Evolutionary conservation across 2,113 vertebrate species (phyloP), one percentile per base, ranked within the genome.

Genomic region (Microtus pennsylvanicus): DNA sequence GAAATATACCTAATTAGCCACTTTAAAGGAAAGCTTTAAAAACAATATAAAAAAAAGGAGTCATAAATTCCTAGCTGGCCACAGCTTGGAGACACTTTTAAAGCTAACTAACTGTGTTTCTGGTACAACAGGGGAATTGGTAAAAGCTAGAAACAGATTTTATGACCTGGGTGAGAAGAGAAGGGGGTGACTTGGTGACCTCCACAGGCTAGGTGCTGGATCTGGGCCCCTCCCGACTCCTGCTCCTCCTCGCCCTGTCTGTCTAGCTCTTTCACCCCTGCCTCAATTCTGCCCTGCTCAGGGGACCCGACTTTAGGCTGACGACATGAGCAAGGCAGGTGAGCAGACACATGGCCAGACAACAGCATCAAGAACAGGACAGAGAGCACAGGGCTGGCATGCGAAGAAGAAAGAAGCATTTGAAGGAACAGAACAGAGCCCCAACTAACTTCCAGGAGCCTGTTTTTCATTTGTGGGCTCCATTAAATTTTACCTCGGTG

Each of bases 61-160:
- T 91, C 97, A 97, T 98, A 98, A 97, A 97, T 97, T 97, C 97
- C 94, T 97, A 97, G 97, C 97, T 97, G 98, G 96, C 96, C 96
- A 96, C 86, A 96, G 89, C 93, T 97, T 95, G 93, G 89, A 98
- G 97, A 97, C 97, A 97, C 96, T 97, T 97, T 97, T 95, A 97
- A 97, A 97, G 97, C 97, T 97, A 98, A 97, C 96, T 98, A 98
- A 97, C 96, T 98, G 97, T 97, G 96, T 97, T 98, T 97, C 97
- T 98, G 94, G 91, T 92, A 87, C 93, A 95, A 87, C 78, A 93
- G 91, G 95, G 95, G 95, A 96, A 96, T 97, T 95, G 95, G 91
- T 93, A 83, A 96, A 96, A 97, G 95, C 96, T 87, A 97, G 96
- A 95, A 83, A 70, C 0, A 0, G 89, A 87, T 97, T 98, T 97